A percentile compares a stretch with the other conserved stretches of the same genome.
Conservation (phyloP, 2,797 vertebrate genomes). For the Picus viridis region DNA sequence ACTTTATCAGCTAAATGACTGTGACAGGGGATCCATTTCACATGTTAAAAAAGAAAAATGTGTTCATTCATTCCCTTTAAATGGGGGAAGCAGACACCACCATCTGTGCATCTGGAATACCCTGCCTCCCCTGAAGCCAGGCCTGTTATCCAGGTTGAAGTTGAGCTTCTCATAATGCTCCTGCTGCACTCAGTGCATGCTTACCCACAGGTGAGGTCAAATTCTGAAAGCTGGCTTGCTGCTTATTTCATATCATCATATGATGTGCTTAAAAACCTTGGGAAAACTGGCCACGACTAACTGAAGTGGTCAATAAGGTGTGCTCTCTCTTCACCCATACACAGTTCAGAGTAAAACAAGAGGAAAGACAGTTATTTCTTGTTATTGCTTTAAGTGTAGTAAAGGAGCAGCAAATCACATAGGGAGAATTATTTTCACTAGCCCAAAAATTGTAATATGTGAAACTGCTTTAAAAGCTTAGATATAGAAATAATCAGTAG, state of each 20-base stretch:
- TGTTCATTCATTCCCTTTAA: background rate
- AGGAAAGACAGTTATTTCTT: background rate
- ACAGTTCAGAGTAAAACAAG: background rate
- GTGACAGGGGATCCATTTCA: background rate
- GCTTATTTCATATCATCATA: background rate
- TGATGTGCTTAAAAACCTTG: background rate
- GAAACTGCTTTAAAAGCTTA: conserved; percentile 4
- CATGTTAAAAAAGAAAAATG: background rate
- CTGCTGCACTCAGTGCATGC: accelerated
- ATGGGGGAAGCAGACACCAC: background rate
- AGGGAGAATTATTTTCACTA: background rate
- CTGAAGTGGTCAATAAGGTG: background rate
- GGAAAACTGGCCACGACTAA: background rate
- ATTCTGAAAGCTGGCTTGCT: background rate
- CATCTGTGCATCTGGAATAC: background rate
- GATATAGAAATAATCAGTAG: background rate
- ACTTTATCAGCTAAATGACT: background rate
- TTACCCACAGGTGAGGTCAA: background rate
- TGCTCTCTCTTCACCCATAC: background rate
- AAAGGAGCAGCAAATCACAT: background rate
- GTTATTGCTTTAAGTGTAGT: background rate
- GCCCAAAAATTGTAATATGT: background rate
- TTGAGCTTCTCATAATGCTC: background rate
- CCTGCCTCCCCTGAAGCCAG: background rate
- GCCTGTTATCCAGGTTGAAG: background rate